Base-by-base conservation (phyloP, 2,797 vertebrate species). In the Clarias pachynema region DNA sequence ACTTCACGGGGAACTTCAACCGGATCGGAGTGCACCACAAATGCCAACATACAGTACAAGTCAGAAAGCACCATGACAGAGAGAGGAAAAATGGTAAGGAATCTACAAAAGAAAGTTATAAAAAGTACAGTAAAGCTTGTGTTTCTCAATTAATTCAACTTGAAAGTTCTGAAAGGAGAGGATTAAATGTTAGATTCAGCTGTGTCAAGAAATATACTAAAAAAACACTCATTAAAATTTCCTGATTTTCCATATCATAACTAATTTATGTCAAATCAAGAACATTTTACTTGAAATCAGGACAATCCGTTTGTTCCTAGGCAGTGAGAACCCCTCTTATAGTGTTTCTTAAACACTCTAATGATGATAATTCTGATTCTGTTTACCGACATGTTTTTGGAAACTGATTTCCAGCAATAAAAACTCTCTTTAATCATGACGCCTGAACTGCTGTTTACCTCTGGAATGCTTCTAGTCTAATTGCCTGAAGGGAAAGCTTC, bases 401-500 rank as follows among this genome's bases (percentile, higher is more conserved):
- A 86, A 34, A 49, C 22, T 22, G 65, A 62, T 65, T 60, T 81
- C 69, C 53, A 69, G 74, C 40, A 65, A 56, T 68, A 72, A n/a
- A 66, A 79, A 65, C 40, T 29, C 40, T 9, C 62, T 60, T 83
- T 79, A 29, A 72, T 79, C 31, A 37, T 59, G 26, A 56, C n/a
- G 79, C 68, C 40, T 63, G 62, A 68, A 82, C 60, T 29, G 62
- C 79, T 78, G 53, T 15, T 69, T 83, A 49, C 81, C 60, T 79
- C 44, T 84, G 44, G 68, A 79, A 31, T 72, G 10, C n/a, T 31
- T 66, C 82, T 69, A 53, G 77, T 31, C 69, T 81, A 81, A 81
- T 81, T 57, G 75, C n/a, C 37, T 60, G 20, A 49, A 24, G 60
- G 34, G 24, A 40, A n/a, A 2, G 0, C 15, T 44, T 29, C 15